These are phyloP conservation scores for Solea senegalensis DNA, from an alignment of 2,113 vertebrate genomes.

Conservation along the genomic window DNA sequence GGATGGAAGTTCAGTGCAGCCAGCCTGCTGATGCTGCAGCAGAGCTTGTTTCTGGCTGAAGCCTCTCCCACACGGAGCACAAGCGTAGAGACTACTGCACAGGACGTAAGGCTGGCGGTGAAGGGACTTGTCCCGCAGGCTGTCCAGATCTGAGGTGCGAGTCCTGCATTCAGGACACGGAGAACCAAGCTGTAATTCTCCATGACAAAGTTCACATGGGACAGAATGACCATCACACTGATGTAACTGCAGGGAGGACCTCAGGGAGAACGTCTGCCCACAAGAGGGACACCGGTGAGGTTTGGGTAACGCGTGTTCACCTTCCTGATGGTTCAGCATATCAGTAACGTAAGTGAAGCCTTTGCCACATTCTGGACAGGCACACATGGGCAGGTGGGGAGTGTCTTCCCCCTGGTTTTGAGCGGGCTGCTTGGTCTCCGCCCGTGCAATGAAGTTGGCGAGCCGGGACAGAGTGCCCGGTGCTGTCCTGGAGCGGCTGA, in stretches of 20 bases:
- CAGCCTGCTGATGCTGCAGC: slow-evolving; percentile 78
- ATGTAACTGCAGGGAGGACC: slow-evolving; percentile 75
- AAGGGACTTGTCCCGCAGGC: slow-evolving; percentile 29
- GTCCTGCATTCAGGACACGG: slow-evolving; percentile 30
- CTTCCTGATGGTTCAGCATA: slow-evolving; percentile 65
- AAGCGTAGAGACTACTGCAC: slow-evolving; percentile 66
- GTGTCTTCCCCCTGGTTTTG: slow-evolving; percentile 20
- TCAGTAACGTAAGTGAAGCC: slow-evolving; percentile 45
- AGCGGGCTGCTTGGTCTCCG: slow-evolving; percentile 51
- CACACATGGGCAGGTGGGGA: slow-evolving; percentile 1
- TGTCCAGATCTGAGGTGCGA: slow-evolving; percentile 6
- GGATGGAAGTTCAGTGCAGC: slow-evolving; percentile 40
- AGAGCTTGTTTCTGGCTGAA: slow-evolving; percentile 78
- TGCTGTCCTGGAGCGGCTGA: slow-evolving; percentile 38
- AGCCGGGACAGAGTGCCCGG: slow-evolving; percentile 70
- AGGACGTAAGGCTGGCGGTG: slow-evolving; percentile 48
- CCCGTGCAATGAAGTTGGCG: slow-evolving; percentile 69
- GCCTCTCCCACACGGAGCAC: slow-evolving; percentile 72
- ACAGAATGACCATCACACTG: slow-evolving; percentile 32
- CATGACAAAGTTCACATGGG: slow-evolving; percentile 44
- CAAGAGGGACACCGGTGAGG: slow-evolving; percentile 72
- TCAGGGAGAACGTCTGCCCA: slow-evolving; percentile 71
- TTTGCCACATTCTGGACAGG: slow-evolving; percentile 66
- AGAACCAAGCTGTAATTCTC: slow-evolving; percentile 22
- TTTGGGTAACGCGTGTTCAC: slow-evolving; percentile 62